These are phyloP conservation scores for Sarcophaga bullata DNA, from an alignment of 1,140 invertebrate species.

Conservation along the genomic window DNA sequence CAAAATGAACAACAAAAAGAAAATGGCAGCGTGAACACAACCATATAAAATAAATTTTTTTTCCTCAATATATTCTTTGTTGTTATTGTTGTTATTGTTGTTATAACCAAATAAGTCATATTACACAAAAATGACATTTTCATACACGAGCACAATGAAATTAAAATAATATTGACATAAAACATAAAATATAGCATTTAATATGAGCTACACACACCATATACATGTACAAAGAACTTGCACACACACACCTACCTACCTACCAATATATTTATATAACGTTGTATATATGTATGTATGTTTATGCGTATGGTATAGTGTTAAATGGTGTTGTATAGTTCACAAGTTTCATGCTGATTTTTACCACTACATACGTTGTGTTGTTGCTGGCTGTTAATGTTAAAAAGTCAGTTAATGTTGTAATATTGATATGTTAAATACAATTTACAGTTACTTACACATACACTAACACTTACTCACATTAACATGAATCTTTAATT, in stretches of 20 bases:
- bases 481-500: too few relatives aligned
- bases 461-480: too few relatives aligned
- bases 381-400: not conserved
- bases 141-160: not conserved
- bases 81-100: too few relatives aligned
- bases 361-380: not conserved
- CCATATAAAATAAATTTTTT: not conserved
- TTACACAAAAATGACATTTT: not conserved
- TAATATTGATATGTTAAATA: conserved; percentile 16
- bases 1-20: not conserved
- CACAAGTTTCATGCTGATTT: too few relatives aligned
- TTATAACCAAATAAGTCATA: conserved; percentile 10
- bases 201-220: not conserved
- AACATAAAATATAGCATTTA: conserved; percentile 6
- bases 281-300: too few relatives aligned
- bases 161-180: conserved; percentile 9
- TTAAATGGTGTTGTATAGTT: not conserved
- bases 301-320: too few relatives aligned
- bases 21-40: not conserved
- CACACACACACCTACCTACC: too few relatives aligned
- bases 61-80: too few relatives aligned
- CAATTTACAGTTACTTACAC: not conserved
- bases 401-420: not conserved
- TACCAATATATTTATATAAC: too few relatives aligned
- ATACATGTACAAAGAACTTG: too few relatives aligned